Base-by-base conservation (phyloP, 2,888 invertebrate genomes). In the Pandemis corylana region DNA sequence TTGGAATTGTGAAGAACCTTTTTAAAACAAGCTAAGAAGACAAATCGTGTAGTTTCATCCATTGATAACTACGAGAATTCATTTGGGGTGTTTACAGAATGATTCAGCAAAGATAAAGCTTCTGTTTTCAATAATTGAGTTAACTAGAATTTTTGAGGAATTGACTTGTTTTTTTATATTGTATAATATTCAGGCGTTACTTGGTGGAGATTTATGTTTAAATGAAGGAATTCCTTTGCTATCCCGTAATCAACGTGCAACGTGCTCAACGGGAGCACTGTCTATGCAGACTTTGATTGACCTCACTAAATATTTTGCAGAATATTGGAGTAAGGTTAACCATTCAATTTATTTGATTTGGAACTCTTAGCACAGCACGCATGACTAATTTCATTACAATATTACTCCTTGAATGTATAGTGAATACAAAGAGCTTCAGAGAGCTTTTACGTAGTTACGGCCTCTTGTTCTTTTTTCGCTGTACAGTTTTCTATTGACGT, bases 401-500 rank as follows among this genome's bases (percentile, higher is more conserved):
- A 9, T 20, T 56, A 9, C 9, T 9, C 20, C 15, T 20, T 56
- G 9, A 9, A 36, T 36, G 20, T 9, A 9, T 56, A 6, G 9
- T 7, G 2, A 20, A 20, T 56, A 56, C 15, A 56, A 56, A 56
- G 56, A 56, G 9, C 9, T 56, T n/a, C 5, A 20, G 6, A 51
- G 56, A 20, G 56, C 7, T 56, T 56, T 56, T 56, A 10, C 46
- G 20, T 15, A 7, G 56, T 56, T 56, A 20, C 7, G 56, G 56
- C 56, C 56, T 64, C 44, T 28, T 46, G 64, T 64, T 64, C 64
- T 20, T 46, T 46, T 56, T 56, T 56, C 20, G 28, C 20, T 46
- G 28, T 46, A 64, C 46, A 44, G 64, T 46, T 64, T 56, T 71
- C 36, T 41, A 75, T 64, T 56, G 20, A 61, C 13, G 51, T 68